Conservation (phyloP, 2,888 invertebrate genomes). For the Calliphora vomitoria region DNA sequence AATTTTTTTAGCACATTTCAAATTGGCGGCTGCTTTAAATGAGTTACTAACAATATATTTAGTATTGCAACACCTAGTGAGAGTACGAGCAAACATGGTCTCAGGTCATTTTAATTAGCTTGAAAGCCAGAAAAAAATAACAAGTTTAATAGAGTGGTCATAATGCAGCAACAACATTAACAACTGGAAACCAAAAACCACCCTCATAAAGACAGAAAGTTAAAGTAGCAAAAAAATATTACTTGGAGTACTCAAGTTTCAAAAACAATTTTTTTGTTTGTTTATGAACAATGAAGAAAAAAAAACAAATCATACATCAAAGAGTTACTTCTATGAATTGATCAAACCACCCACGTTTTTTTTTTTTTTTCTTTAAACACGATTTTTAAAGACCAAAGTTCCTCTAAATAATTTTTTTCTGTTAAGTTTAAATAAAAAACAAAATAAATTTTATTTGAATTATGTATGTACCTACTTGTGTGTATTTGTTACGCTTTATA, state of each 20-base stretch:
- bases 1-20: slow-evolving; percentile 19
- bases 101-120: slow-evolving; percentile 66
- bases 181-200: slow-evolving; percentile 22
- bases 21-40: neutral
- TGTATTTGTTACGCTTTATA: slow-evolving; percentile 65
- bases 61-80: neutral
- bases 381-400: slow-evolving; percentile 18
- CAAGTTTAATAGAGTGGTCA: slow-evolving; percentile 53
- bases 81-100: slow-evolving; percentile 1
- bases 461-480: neutral
- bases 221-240: slow-evolving; percentile 32
- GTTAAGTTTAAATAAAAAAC: neutral
- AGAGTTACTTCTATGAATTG: slow-evolving; percentile 37
- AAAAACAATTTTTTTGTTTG: neutral
- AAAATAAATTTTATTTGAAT: slow-evolving; percentile 14
- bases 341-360: slow-evolving; percentile 32
- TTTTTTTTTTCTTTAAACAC: neutral
- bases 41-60: neutral
- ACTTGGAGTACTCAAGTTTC: slow-evolving; percentile 45
- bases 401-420: neutral
- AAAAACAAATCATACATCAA: slow-evolving; percentile 48
- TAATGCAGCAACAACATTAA: slow-evolving; percentile 1
- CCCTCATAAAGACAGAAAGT: slow-evolving; percentile 30
- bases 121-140: slow-evolving; percentile 26
- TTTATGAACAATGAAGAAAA: neutral